phyloP scores from a whole-genome alignment of 2,888 invertebrate species.

The Steinernema hermaphroditum region DNA sequence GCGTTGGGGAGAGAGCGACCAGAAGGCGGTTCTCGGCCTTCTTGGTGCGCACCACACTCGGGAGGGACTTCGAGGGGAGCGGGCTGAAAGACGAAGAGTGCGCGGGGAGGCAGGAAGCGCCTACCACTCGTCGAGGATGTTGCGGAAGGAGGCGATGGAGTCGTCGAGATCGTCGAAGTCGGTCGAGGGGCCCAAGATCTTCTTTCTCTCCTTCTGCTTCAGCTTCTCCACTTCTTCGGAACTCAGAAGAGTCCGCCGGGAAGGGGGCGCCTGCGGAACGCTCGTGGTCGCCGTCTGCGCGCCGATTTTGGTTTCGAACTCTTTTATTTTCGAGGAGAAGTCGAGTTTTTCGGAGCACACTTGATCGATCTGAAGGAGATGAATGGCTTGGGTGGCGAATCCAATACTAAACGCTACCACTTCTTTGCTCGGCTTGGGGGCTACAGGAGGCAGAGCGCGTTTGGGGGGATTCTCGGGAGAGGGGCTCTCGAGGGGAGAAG shows the following conservation, averaged over 20 bases:
- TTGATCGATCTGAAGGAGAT: neutral
- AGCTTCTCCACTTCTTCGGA: constrained; percentile 41
- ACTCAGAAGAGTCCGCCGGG: constrained; percentile 47
- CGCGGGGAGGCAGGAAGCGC: neutral
- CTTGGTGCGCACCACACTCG: constrained; percentile 42
- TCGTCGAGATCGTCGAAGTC: constrained; percentile 29
- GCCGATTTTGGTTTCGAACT: constrained; percentile 87
- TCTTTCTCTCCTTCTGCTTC: constrained; percentile 32
- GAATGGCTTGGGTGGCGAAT: no score
- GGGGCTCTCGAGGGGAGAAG: no score
- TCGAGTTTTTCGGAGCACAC: constrained; percentile 77
- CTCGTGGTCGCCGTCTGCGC: constrained; percentile 30
- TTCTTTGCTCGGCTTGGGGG: constrained; percentile 2
- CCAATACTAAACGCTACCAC: no score
- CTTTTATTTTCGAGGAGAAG: constrained; percentile 88
- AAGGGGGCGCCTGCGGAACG: constrained; percentile 37
- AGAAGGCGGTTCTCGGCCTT: constrained; percentile 39
- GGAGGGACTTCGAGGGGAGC: constrained; percentile 23
- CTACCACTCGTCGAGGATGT: constrained; percentile 34
- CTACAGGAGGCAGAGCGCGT: neutral
- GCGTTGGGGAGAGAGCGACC: constrained; percentile 12
- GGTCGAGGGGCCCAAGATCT: neutral
- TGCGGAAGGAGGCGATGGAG: constrained; percentile 33
- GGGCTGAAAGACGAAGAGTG: neutral
- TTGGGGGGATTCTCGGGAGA: neutral